Evolutionary conservation across 2,113 vertebrate species (phyloP), one percentile per base, ranked within the genome.

Genomic region (Asarcornis scutulata): DNA sequence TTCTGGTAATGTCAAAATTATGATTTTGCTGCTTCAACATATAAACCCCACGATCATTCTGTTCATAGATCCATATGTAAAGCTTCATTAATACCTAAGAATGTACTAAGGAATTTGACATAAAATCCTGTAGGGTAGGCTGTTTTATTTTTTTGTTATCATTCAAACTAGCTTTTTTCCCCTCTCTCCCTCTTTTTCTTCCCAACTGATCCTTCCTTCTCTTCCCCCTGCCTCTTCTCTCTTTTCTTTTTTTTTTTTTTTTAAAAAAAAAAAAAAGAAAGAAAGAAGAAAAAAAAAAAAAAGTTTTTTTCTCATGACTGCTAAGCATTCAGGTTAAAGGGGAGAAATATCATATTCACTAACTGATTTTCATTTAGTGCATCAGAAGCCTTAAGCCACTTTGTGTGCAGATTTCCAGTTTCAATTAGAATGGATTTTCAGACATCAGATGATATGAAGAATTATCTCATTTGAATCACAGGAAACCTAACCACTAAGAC

Each of bases 381-480:
- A 85, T 77, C 32, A 93, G 94, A 80, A 69, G 63, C 92, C 90
- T 71, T 81, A 66, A 93, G 63, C 95, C 94, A 87, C 69, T 86
- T 91, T 77, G 66, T 52, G 88, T 74, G 42, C 91, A 94, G 83
- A 94, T 95, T 97, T 96, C 95, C 91, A 81, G 74, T 95, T 95
- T 96, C 91, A 96, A 91, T 97, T 96, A 97, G 90, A 87, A 87
- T 80, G 89, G 68, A 92, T 96, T 91, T 97, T 89, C 78, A 83
- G 88, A 91, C 83, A 96, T 96, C 77, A 93, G 95, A 96, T 86
- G 87, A 88, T 95, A 71, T 97, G 95, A 97, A 97, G 97, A 98
- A 97, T 94, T 89, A 91, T 86, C 93, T 96, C 69, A 96, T 97
- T 97, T 98, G 95, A 93, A 96, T 79, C 92, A 85, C 77, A 94